Evolutionary conservation across 2,888 invertebrate genomes (phyloP), one percentile per base, ranked within the genome.

Genomic region (Papilio gigon): DNA sequence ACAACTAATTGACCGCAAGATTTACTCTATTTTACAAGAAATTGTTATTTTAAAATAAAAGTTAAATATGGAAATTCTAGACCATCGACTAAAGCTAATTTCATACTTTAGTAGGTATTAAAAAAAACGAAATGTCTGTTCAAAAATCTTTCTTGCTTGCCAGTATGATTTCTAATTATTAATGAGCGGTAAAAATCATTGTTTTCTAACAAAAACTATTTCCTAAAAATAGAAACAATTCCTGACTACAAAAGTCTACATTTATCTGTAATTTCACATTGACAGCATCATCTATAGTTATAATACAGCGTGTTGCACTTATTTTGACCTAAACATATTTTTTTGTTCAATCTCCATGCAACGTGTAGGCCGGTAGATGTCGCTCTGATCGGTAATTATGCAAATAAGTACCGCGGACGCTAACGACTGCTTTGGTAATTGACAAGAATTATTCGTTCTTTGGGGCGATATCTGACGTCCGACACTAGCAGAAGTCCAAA

Each of bases 1-100:
- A 83, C 84, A 80, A 84, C 89, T 89, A 90, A 90, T 88, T 88
- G 90, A 89, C 91, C 90, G 82, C 90, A 90, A 89, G 86, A 84
- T 89, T 88, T 86, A 86, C 87, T 79, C 85, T 82, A 80, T 84
- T 86, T 86, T 81, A 81, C 80, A 82, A 80, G 80, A 85, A 86
- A 82, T 80, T 83, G 78, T 85, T 82, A 86, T 78, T 85, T 77
- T 75, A 75, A 63, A 59, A 56, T 63, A 12, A 58, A 35, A 20
- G 9, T 14, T 59, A 53, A 53, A 27, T 53, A 53, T 14, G 27
- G 14, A 53, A 53, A 53, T 14, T 27, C 27, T 53, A 53, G 14
- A 8, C 27, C 53, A 50, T 27, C 27, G 27, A 27, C 8, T 14
- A 22, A n/a, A 1, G 8, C 27, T 53, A 53, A 53, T n/a, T 53